Evolutionary conservation across 2,888 invertebrate genomes (phyloP).

Genomic region (Cryptus viduatorius): DNA sequence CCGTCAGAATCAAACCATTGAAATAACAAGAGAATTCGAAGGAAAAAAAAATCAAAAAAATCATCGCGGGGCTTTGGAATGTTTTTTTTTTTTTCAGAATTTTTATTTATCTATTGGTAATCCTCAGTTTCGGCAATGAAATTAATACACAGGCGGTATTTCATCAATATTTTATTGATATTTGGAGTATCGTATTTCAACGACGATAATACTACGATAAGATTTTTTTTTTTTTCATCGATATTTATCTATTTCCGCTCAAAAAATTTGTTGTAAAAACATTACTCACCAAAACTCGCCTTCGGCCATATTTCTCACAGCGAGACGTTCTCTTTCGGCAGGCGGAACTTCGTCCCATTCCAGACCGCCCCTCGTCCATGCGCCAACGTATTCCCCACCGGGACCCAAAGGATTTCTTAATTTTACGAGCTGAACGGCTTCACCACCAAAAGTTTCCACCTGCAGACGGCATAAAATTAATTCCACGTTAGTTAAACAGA

Average conservation of each 20-base stretch:
- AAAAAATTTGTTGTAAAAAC: not conserved
- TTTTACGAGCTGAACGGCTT: slow-evolving; percentile 90
- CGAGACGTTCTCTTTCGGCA: slow-evolving; percentile 90
- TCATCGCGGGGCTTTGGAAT: too few relatives aligned
- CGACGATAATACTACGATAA: not conserved
- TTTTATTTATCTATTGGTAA: too few relatives aligned
- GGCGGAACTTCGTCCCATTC: slow-evolving; percentile 93
- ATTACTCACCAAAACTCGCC: slow-evolving; percentile 90
- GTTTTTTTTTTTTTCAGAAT: too few relatives aligned
- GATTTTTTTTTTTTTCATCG: too few relatives aligned
- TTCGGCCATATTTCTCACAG: slow-evolving; percentile 88
- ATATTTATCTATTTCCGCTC: too few relatives aligned
- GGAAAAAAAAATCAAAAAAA: too few relatives aligned
- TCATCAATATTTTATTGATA: too few relatives aligned
- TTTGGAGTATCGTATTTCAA: not conserved
- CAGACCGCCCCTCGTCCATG: slow-evolving; percentile 89
- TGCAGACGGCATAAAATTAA: slow-evolving; percentile 75
- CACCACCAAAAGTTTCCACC: slow-evolving; percentile 91
- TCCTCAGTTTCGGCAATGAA: too few relatives aligned
- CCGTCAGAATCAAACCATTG: too few relatives aligned
- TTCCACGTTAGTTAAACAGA: not conserved
- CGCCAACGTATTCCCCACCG: slow-evolving; percentile 89
- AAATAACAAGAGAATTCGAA: too few relatives aligned
- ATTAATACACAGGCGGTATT: too few relatives aligned
- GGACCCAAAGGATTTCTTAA: slow-evolving; percentile 89